A percentile compares a stretch with the other conserved stretches of the same genome.
Conservation (phyloP, 2,113 vertebrate species). For the Rhipidura dahli region DNA sequence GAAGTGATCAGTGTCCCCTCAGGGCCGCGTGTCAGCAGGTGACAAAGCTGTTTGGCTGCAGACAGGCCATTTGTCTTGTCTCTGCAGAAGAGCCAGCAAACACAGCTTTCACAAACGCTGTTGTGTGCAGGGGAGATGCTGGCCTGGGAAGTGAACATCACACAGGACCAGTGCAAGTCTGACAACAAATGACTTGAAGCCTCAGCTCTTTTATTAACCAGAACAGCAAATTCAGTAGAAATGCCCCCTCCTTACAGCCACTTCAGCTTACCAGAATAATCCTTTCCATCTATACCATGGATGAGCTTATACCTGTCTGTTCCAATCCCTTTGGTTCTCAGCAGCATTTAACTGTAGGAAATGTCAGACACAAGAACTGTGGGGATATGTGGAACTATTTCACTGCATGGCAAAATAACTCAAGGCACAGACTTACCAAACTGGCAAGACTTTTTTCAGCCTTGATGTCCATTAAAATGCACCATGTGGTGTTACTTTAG, state of each 20-base stretch:
- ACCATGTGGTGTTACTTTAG: neutral
- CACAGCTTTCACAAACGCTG: neutral
- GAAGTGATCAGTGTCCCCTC: rapidly evolving
- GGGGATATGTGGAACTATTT: neutral
- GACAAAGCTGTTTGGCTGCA: neutral
- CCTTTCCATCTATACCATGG: neutral
- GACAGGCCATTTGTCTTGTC: neutral
- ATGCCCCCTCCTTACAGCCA: neutral
- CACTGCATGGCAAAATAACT: neutral
- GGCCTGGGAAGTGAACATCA: neutral
- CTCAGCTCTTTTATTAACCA: neutral
- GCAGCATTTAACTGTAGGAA: neutral
- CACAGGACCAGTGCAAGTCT: neutral
- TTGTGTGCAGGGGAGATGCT: neutral
- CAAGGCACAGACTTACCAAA: neutral
- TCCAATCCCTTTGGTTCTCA: rapidly evolving
- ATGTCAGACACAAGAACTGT: neutral
- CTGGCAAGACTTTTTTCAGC: neutral
- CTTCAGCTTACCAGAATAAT: neutral
- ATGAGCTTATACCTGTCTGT: neutral
- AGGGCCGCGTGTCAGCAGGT: neutral
- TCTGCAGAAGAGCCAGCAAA: neutral
- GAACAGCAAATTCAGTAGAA: neutral
- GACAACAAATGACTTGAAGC: neutral
- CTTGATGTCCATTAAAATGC: neutral